These are phyloP conservation scores for Lepidocyrtinus sp. DNA, from an alignment of 2,888 invertebrate species.

Conservation along the genomic window DNA sequence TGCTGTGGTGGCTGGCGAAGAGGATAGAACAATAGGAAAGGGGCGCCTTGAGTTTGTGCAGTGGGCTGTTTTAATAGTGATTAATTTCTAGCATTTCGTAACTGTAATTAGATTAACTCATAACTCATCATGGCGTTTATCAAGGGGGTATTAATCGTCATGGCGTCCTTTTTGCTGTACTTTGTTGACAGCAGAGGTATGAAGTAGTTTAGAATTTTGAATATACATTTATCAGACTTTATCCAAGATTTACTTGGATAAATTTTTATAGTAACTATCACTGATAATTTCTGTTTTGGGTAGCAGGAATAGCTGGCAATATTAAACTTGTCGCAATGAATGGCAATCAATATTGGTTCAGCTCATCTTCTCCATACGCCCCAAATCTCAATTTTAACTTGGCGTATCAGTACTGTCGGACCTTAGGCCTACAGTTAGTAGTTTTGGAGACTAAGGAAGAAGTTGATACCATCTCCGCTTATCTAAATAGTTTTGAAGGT, in stretches of 20 bases:
- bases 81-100: too few species aligned
- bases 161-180: slow-evolving; percentile 46
- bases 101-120: not conserved
- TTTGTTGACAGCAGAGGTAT: slow-evolving; percentile 59
- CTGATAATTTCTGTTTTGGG: slow-evolving; percentile 17
- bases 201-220: too few species aligned
- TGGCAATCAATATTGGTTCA: slow-evolving; percentile 70
- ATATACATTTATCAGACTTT: not conserved
- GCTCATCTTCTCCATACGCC: slow-evolving; percentile 69
- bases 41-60: too few species aligned
- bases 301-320: slow-evolving; percentile 66
- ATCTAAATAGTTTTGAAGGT: slow-evolving; percentile 74
- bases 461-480: slow-evolving; percentile 87
- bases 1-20: not conserved
- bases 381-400: slow-evolving; percentile 67
- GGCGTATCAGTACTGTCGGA: slow-evolving; percentile 90
- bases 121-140: slow-evolving; percentile 26
- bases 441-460: slow-evolving; percentile 91
- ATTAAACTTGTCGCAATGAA: slow-evolving; percentile 70
- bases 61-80: too few species aligned
- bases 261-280: not conserved
- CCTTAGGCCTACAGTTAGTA: slow-evolving; percentile 86
- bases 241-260: not conserved
- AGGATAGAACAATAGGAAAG: too few species aligned
- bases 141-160: slow-evolving; percentile 30